Conservation (phyloP, 2,113 vertebrate genomes). For the Mobula hypostoma region DNA sequence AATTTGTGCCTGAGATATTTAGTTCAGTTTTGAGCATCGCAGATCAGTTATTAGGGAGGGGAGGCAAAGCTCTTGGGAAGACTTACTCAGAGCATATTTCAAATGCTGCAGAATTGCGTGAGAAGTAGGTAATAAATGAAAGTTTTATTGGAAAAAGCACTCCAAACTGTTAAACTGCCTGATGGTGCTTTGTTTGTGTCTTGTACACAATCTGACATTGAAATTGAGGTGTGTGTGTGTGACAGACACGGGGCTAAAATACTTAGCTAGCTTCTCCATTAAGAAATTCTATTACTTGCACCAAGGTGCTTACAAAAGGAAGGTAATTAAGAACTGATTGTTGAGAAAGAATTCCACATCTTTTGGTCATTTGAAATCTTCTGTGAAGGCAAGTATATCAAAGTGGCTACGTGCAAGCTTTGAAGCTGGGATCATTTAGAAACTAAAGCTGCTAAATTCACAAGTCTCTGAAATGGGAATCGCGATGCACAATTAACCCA, state of each 20-base stretch:
- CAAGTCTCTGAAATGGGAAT: too few species aligned
- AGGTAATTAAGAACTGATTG: conserved; percentile 6
- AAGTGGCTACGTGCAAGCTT: conserved; percentile 8
- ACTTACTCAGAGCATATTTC: conserved; percentile 65
- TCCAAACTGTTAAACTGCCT: conserved; percentile 45
- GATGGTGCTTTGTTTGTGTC: neutral
- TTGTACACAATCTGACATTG: conserved; percentile 13
- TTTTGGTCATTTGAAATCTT: neutral
- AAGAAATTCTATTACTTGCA: neutral
- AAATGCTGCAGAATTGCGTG: conserved; percentile 56
- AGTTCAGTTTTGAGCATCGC: conserved; percentile 59
- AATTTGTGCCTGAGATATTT: conserved; percentile 70
- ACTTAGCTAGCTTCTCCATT: neutral
- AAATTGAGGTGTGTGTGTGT: neutral
- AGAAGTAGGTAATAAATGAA: conserved; percentile 70
- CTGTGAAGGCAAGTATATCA: neutral
- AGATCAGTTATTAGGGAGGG: conserved; percentile 61
- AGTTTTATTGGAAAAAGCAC: conserved; percentile 63
- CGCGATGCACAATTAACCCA: too few species aligned
- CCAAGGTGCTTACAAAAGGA: neutral
- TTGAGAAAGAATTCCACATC: neutral
- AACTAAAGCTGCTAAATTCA: neutral
- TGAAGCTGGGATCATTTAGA: neutral
- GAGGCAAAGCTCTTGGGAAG: conserved; percentile 57
- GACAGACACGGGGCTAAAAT: conserved; percentile 14